Evolutionary conservation across 2,888 invertebrate genomes (phyloP).

Genomic region (Lepidocyrtinus sp.): DNA sequence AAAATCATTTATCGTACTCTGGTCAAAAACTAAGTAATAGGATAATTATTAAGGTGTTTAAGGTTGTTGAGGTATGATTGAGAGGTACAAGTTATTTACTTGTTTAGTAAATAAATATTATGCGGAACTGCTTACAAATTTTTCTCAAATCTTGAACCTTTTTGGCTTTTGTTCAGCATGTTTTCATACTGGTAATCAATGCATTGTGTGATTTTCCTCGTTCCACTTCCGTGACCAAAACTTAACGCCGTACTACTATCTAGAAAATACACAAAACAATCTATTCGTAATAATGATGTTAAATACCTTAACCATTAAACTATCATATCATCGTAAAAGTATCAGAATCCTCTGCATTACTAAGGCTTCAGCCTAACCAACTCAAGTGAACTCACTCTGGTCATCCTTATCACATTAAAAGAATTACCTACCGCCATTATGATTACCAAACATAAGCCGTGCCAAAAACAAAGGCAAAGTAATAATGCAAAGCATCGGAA

Average conservation of each 20-base stretch:
- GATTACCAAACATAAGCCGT: background rate
- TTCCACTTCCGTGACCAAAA: constrained; percentile 48
- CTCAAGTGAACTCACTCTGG: background rate
- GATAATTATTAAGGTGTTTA: no score
- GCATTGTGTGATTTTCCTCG: constrained; percentile 51
- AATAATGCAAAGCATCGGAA: background rate
- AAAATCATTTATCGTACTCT: no score
- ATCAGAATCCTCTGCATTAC: background rate
- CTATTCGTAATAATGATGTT: background rate
- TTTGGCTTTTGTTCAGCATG: background rate
- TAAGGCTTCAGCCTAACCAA: background rate
- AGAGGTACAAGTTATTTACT: no score
- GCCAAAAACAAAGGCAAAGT: background rate
- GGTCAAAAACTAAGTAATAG: no score
- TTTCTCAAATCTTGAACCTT: background rate
- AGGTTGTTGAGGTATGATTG: no score
- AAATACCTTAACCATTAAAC: background rate
- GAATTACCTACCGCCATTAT: background rate
- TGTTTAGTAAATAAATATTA: no score
- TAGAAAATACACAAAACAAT: no score
- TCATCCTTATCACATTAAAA: constrained; percentile 7
- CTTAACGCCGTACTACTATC: background rate
- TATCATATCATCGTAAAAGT: background rate
- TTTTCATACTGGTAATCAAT: no score
- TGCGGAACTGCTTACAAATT: background rate